A percentile compares a stretch with the other conserved stretches of the same genome.
phyloP scores from a whole-genome alignment of 2,888 invertebrate genomes.

The Prionchulus punctatus region DNA sequence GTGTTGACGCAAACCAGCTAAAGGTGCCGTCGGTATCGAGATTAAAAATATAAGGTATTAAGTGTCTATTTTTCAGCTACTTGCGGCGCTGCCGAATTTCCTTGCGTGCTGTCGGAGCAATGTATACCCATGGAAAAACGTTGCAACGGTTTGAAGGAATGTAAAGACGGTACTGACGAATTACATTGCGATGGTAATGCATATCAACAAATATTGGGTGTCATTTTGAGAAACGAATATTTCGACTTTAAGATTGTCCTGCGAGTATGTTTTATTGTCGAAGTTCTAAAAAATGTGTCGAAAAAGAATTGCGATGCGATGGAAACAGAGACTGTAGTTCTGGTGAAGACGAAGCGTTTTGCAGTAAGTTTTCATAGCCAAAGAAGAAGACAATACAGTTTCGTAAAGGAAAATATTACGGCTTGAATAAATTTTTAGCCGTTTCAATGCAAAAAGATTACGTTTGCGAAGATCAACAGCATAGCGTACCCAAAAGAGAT shows the following conservation, averaged over 20 bases:
- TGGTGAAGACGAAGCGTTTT: constrained; percentile 28
- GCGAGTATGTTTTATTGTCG: constrained; percentile 24
- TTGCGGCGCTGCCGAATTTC: constrained; percentile 24
- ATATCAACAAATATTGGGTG: neutral
- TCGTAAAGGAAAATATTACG: no score
- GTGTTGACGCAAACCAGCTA: constrained; percentile 13
- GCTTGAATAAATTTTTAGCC: no score
- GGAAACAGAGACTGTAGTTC: constrained; percentile 26
- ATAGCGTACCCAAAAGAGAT: constrained; percentile 16
- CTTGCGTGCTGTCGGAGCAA: constrained; percentile 23
- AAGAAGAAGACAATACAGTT: no score
- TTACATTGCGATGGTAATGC: constrained; percentile 22
- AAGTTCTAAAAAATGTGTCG: constrained; percentile 25
- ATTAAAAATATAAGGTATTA: no score
- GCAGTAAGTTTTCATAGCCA: constrained; percentile 14
- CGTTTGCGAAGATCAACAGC: constrained; percentile 21
- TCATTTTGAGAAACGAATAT: no score
- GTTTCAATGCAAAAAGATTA: constrained; percentile 14
- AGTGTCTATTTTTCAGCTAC: constrained; percentile 12
- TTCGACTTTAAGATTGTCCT: constrained; percentile 24
- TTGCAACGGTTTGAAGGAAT: constrained; percentile 28
- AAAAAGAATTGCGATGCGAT: constrained; percentile 24
- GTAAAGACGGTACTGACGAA: constrained; percentile 29
- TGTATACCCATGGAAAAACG: constrained; percentile 24
- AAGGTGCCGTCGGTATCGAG: no score